Evolutionary conservation across 2,113 vertebrate genomes (phyloP).

Genomic region (Pelodiscus sinensis): DNA sequence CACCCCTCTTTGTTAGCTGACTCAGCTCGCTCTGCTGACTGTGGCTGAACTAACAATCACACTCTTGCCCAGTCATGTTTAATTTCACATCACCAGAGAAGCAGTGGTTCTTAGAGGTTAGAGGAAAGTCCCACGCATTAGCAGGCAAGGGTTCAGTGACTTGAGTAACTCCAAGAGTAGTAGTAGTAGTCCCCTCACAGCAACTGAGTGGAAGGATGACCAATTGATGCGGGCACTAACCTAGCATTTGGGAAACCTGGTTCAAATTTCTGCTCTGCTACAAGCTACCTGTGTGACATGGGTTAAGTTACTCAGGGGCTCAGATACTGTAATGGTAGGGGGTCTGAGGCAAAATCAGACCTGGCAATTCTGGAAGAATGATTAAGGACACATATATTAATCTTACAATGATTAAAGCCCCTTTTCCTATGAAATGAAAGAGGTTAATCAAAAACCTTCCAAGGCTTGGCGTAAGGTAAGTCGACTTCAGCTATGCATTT

Average conservation of each 20-base stretch:
- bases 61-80: background rate
- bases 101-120: background rate
- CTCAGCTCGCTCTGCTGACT: background rate
- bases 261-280: background rate
- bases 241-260: background rate
- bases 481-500: too few relatives aligned
- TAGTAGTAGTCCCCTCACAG: background rate
- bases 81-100: background rate
- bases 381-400: background rate
- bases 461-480: too few relatives aligned
- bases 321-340: constrained; percentile 34
- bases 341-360: background rate
- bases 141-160: background rate
- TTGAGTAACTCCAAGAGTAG: background rate
- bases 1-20: background rate
- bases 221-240: background rate
- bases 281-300: background rate
- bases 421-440: too few relatives aligned
- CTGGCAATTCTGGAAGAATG: background rate
- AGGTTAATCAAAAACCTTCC: too few relatives aligned
- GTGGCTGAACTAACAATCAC: background rate
- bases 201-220: background rate
- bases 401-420: too few relatives aligned
- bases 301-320: constrained; percentile 20
- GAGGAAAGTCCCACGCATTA: background rate